Evolutionary conservation across 2,888 invertebrate species (phyloP), one percentile per base, ranked within the genome.

Genomic region (Synergus itoensis): DNA sequence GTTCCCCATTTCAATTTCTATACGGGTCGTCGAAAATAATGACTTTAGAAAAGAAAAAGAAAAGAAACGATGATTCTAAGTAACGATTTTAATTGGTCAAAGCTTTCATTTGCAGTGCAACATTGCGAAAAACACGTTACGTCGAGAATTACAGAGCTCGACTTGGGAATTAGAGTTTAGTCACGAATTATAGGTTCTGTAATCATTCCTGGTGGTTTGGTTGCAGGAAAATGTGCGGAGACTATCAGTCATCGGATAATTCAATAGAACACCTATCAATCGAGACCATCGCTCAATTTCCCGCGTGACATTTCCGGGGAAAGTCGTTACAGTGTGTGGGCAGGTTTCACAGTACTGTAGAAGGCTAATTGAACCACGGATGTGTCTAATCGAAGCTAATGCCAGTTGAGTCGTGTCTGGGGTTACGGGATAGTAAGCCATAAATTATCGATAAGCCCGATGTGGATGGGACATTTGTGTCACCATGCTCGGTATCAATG

Each of bases 401-500:
- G 78, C 77, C 76, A 79, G 78, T 79, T 69, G 79, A 77, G 65
- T 75, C 76, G 67, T 83, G 79, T 81, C 80, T 83, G 77, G 77
- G 43, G 53, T 73, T 78, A 62, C n/a, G 36, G 67, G 69, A 69
- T 76, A 79, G 80, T 77, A 76, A 82, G 57, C 81, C 80, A 82
- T 87, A 84, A 87, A 87, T 87, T 85, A 87, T 86, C 87, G 86
- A 87, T 85, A 85, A 87, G 82, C 84, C 77, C 82, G 60, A 53
- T 53, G 8, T 53, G 1, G 53, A 53, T 8, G n/a, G 16, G 80
- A 83, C 78, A 81, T 81, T 79, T 62, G 60, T 77, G 75, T 67
- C 79, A 53, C 28, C 77, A 67, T 65, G 48, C 62, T 57, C 12
- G 48, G 69, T 80, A 80, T 82, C 82, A 80, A 83, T 78, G 78